Percentiles rank a stretch among this genome's conserved stretches.
phyloP scores from a whole-genome alignment of 2,888 invertebrate species.

The Ophonus ardosiacus region DNA sequence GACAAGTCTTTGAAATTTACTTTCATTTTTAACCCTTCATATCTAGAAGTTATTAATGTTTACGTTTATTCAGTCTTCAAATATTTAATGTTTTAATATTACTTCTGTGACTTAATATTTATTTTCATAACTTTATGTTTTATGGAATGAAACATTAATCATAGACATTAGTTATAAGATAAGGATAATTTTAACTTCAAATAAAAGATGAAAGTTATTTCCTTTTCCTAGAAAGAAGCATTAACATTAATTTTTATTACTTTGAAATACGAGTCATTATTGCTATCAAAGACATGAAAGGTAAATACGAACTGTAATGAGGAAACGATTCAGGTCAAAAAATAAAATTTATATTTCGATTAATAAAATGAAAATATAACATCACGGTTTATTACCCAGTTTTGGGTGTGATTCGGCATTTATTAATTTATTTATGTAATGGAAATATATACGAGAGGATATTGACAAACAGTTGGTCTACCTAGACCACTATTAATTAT shows the following conservation, averaged over 20 bases:
- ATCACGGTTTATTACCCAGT: no score
- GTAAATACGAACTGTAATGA: background rate
- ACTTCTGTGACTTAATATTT: background rate
- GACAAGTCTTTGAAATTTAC: background rate
- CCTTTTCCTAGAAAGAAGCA: background rate
- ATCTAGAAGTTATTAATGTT: background rate
- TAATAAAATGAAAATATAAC: no score
- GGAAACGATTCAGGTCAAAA: background rate
- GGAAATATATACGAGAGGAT: no score
- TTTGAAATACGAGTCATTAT: background rate
- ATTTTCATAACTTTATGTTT: background rate
- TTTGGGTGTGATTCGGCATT: no score
- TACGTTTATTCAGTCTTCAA: background rate
- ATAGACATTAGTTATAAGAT: background rate
- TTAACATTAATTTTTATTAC: background rate
- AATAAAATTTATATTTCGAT: no score
- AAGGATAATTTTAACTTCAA: background rate
- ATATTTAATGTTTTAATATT: background rate
- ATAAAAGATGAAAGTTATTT: background rate
- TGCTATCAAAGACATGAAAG: background rate
- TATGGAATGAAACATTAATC: background rate
- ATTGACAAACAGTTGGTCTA: no score
- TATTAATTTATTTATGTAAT: no score
- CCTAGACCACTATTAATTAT: no score
- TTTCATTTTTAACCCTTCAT: background rate